Percentiles rank a stretch among this genome's conserved stretches.
Conservation (phyloP, 2,888 invertebrate species). For the Odontocerum albicorne region DNA sequence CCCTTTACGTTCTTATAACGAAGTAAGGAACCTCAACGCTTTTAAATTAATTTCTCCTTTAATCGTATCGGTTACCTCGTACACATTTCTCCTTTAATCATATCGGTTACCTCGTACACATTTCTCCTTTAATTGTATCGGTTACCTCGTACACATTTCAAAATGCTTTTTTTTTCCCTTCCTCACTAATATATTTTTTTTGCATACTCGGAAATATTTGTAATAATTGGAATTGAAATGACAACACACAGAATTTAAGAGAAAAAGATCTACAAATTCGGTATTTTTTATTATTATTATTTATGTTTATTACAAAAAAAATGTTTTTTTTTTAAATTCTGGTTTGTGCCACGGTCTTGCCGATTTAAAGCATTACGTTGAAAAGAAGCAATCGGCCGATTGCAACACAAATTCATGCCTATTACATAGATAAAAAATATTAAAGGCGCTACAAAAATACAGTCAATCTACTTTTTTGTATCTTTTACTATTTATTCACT, state of each 20-base stretch:
- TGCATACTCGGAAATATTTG: slow-evolving; percentile 38
- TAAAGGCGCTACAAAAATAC: too few species aligned
- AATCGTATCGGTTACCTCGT: slow-evolving; percentile 33
- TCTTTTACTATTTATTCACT: too few species aligned
- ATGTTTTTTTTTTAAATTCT: too few species aligned
- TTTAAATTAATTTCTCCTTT: slow-evolving; percentile 27
- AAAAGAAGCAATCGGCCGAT: too few species aligned
- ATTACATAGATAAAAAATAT: too few species aligned
- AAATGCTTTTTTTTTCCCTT: slow-evolving; percentile 25
- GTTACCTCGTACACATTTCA: slow-evolving; percentile 33
- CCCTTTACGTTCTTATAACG: slow-evolving; percentile 32
- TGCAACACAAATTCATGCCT: too few species aligned
- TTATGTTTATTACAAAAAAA: neutral
- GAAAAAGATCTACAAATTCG: slow-evolving; percentile 31
- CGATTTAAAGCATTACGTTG: too few species aligned
- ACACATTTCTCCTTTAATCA: slow-evolving; percentile 30
- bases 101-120: slow-evolving; percentile 33
- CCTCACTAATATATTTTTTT: slow-evolving; percentile 42
- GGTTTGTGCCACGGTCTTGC: too few species aligned
- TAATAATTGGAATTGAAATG: slow-evolving; percentile 30
- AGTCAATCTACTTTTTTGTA: too few species aligned
- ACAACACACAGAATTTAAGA: slow-evolving; percentile 33
- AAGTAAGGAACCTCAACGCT: slow-evolving; percentile 34
- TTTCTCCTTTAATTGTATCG: slow-evolving; percentile 31
- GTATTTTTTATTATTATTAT: slow-evolving; percentile 1